Evolutionary conservation across 2,888 invertebrate genomes (phyloP), one percentile per base, ranked within the genome.

Genomic region (Dicranocentrus wangi): DNA sequence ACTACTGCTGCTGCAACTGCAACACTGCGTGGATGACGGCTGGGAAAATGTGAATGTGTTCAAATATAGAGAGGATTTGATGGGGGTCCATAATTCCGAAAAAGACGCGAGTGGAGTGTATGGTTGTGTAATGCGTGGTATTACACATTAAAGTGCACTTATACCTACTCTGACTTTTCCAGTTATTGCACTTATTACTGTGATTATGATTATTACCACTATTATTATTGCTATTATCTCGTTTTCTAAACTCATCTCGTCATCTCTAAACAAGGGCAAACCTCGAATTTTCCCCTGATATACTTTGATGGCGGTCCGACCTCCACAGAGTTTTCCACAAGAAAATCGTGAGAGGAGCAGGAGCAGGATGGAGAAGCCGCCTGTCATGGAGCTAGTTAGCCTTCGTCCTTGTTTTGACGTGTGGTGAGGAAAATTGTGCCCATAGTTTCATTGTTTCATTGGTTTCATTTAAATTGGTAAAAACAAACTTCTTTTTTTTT

Each of bases 151-250:
- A 63, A 61, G 43, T 47, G 53, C 39, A 65, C 53, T 73, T 65
- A 39, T 13, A 27, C 72, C 61, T 47, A 39, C 25, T 65, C 65
- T 66, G 58, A 68, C 65, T 68, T 47, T 69, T 76, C 28, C 76
- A 76, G 76, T 47, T 76, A 66, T 28, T 76, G 58, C 28, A 23
- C 77, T 77, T 69, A 77, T 77, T 68, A 77, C 69, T 28, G 32
- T 77, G 58, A 69, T 77, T 68, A 77, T 77, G 60, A 69, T 77
- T 77, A 77, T 77, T 77, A 77, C 61, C 17, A 51, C 28, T 27
- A 69, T 68, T 69, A 69, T 69, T 69, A 53, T 61, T 69, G 51
- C 69, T 32, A 77, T 76, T 68, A 68, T 66, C 73, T 65, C 60
- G 58, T 75, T 75, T 63, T 42, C 55, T 65, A 65, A 66, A 43